Conservation (phyloP, 2,888 invertebrate genomes). For the Mythimna albipuncta region DNA sequence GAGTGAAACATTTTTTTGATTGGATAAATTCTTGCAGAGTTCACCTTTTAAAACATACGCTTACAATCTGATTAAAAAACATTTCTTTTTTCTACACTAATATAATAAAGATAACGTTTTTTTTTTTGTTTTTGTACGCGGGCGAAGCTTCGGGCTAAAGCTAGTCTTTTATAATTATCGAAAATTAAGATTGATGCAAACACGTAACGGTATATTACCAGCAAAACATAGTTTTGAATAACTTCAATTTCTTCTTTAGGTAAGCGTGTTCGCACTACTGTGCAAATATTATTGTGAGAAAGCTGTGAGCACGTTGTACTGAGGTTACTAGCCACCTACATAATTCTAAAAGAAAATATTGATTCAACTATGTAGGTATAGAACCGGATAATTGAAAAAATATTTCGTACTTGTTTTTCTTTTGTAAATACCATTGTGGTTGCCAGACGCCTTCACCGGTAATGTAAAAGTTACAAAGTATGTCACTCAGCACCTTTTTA, state of each 20-base stretch:
- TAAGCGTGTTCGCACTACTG: constrained; percentile 26
- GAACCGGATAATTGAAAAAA: constrained; percentile 52
- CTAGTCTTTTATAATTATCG: too few relatives aligned
- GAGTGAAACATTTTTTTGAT: too few relatives aligned
- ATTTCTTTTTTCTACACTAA: too few relatives aligned
- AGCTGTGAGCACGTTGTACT: constrained; percentile 37
- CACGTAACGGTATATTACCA: neutral
- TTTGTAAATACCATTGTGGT: constrained; percentile 61
- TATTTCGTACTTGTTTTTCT: constrained; percentile 52
- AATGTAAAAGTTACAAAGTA: constrained; percentile 63
- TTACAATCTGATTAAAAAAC: too few relatives aligned
- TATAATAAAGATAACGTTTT: too few relatives aligned
- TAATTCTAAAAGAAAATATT: constrained; percentile 48
- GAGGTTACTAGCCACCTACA: constrained; percentile 45
- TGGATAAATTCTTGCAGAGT: too few relatives aligned
- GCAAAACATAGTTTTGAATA: neutral
- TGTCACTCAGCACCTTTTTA: constrained; percentile 53
- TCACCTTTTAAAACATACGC: too few relatives aligned
- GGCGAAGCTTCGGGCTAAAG: too few relatives aligned
- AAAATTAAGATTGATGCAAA: neutral
- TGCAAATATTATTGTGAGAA: constrained; percentile 50
- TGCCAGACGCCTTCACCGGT: constrained; percentile 40
- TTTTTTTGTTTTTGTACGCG: too few relatives aligned
- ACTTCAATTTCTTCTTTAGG: constrained; percentile 7
- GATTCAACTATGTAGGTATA: constrained; percentile 38